Conservation (phyloP, 2,113 vertebrate species). For the Sarotherodon lohbergeri region DNA sequence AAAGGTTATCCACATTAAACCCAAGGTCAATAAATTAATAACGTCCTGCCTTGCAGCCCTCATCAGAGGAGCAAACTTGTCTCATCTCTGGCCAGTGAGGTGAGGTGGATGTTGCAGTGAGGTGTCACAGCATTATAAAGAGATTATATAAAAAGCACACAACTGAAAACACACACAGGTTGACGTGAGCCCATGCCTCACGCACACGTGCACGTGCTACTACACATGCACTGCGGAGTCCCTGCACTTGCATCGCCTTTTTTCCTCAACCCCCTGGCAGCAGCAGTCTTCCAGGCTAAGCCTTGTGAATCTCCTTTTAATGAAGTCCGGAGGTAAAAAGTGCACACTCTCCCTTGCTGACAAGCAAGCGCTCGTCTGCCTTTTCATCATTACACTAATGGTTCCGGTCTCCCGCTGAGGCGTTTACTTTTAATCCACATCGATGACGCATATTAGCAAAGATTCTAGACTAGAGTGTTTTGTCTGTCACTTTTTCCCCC, state of each 20-base stretch:
- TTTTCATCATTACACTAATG: slow-evolving; percentile 52
- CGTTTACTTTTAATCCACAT: slow-evolving; percentile 46
- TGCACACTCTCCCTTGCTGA: slow-evolving; percentile 26
- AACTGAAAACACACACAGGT: not conserved
- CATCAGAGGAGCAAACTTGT: slow-evolving; percentile 20
- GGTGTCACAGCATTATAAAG: slow-evolving; percentile 12
- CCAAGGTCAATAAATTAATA: not conserved
- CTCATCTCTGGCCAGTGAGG: slow-evolving; percentile 20
- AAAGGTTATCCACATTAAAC: slow-evolving; percentile 13
- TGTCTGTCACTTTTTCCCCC: not conserved
- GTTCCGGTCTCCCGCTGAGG: not conserved
- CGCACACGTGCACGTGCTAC: not conserved
- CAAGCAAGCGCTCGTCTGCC: not conserved
- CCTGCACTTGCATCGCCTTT: not conserved
- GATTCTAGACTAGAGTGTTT: not conserved
- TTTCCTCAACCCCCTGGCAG: not conserved
- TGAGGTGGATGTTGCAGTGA: not conserved
- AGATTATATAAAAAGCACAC: not conserved
- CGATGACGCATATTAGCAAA: slow-evolving; percentile 14
- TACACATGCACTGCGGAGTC: not conserved
- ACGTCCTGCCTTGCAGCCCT: not conserved
- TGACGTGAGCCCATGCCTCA: not conserved
- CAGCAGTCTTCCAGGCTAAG: slow-evolving; percentile 38
- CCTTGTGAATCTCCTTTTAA: slow-evolving; percentile 61
- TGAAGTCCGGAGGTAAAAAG: slow-evolving; percentile 51